phyloP scores from a whole-genome alignment of 2,113 vertebrate genomes.

The Clupea harengus region DNA sequence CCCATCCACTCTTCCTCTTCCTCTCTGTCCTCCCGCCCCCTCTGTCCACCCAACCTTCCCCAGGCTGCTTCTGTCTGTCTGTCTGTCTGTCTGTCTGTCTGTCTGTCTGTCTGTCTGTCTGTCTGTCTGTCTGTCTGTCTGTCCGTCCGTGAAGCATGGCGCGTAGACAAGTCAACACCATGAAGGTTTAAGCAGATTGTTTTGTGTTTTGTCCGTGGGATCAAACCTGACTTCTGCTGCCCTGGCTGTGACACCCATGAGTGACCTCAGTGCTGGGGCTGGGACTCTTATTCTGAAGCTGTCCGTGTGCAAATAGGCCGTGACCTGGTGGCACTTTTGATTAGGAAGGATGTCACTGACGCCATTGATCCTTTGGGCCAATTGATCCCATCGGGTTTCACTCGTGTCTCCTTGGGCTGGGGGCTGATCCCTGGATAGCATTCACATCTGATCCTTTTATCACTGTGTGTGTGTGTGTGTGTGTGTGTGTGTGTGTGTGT shows the following conservation, averaged over 20 bases:
- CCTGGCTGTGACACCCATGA: background rate
- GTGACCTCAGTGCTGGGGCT: background rate
- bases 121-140: too few species aligned
- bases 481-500: background rate
- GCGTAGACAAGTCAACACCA: too few species aligned
- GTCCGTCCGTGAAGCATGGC: too few species aligned
- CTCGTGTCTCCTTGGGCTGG: conserved; percentile 33
- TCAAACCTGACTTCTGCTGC: background rate
- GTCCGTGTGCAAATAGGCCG: conserved; percentile 17
- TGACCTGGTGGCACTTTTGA: conserved; percentile 34
- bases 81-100: too few species aligned
- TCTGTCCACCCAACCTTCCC: conserved; percentile 21
- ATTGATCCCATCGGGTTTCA: conserved; percentile 41
- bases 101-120: too few species aligned
- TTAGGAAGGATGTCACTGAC: conserved; percentile 53
- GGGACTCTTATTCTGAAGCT: background rate
- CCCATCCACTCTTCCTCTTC: conserved; percentile 11
- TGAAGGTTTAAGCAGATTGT: too few species aligned
- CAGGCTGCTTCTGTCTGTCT: too few species aligned
- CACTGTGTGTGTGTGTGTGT: conserved; percentile 7
- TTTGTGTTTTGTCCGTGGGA: background rate
- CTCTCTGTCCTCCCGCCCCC: background rate
- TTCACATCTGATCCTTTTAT: background rate
- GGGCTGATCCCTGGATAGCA: background rate
- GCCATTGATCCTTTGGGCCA: conserved; percentile 40